Evolutionary conservation across 1,140 invertebrate species (phyloP), one percentile per base, ranked within the genome.

Genomic region (Dendrolimus kikuchii): DNA sequence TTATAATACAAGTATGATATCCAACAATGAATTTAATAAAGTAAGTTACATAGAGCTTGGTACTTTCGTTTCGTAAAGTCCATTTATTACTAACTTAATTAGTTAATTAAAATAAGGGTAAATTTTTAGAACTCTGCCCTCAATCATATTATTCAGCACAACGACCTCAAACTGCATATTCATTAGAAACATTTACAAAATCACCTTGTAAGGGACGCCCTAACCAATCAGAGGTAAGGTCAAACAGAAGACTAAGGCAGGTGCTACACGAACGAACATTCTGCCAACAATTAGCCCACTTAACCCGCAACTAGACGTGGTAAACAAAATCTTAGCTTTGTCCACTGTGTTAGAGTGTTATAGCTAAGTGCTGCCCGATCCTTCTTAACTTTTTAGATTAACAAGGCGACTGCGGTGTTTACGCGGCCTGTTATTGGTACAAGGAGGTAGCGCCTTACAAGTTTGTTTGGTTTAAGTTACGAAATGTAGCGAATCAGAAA

Each of bases 331-430:
- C 69, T 63, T 37, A 53, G 68, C 78, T 81, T 81, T 84, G 77
- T 81, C 77, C 75, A 71, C 68, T 50, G 53, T 56, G 69, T 84
- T 84, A 81, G 67, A 74, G 63, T 42, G 51, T 40, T 7, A 37
- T 54, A 47, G 77, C 81, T 84, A 84, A 84, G 78, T 81, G 78
- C 74, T 74, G 58, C 40, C 57, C 72, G 75, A 80, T 80, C 76
- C 78, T 83, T 79, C 78, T 81, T 81, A 84, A 84, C 75, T 68
- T 71, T 65, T 77, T 74, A 72, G 74, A 72, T 81, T 83, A 81
- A 83, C 78, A 81, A 83, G 77, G 57, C 64, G 66, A 74, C 75
- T 57, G 66, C 46, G 57, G 51, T 81, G 71, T 82, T 72, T 79
- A 62, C 77, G 62, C 48, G 57, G 45, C 37, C 54, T 51, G 58